A percentile compares a stretch with the other conserved stretches of the same genome.
phyloP scores from a whole-genome alignment of 2,797 vertebrate genomes.

The Sebastes ruberrimus region DNA sequence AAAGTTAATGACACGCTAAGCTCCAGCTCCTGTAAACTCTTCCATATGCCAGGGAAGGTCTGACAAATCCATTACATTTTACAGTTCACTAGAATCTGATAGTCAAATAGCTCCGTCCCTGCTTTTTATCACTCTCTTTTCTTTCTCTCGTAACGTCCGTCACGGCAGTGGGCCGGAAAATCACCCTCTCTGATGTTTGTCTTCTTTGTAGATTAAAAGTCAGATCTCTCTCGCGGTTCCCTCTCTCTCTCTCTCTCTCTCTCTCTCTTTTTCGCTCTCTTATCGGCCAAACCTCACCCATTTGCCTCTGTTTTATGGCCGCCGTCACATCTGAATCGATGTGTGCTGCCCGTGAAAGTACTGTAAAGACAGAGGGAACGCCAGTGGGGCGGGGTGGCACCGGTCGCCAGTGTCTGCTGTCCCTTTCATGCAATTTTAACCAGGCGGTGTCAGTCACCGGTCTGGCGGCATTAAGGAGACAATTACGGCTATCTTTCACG shows the following conservation, averaged over 20 bases:
- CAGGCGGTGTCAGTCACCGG: constrained; percentile 79
- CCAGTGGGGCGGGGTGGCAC: background rate
- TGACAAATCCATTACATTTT: constrained; percentile 63
- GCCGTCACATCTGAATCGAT: constrained; percentile 69
- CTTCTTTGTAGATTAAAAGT: constrained; percentile 68
- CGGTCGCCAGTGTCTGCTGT: constrained; percentile 29
- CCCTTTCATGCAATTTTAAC: constrained; percentile 77
- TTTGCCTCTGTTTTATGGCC: constrained; percentile 70
- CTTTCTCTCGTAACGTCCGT: constrained; percentile 49
- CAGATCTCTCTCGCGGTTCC: constrained; percentile 36
- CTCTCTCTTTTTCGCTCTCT: constrained; percentile 7
- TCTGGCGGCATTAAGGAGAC: constrained; percentile 80
- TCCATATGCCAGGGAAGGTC: constrained; percentile 55
- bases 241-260: constrained; percentile 32
- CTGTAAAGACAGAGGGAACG: constrained; percentile 22
- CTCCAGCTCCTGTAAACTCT: constrained; percentile 58
- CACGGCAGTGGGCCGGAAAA: constrained; percentile 70
- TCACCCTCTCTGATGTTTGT: constrained; percentile 72
- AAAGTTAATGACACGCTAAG: constrained; percentile 44
- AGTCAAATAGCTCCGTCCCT: constrained; percentile 43
- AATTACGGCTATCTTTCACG: constrained; percentile 84
- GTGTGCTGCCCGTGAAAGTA: constrained; percentile 51
- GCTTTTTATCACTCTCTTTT: constrained; percentile 58
- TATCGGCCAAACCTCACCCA: constrained; percentile 49
- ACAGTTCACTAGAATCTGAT: constrained; percentile 62